Conservation (phyloP, 2,797 vertebrate species). For the Crax fasciolata region DNA sequence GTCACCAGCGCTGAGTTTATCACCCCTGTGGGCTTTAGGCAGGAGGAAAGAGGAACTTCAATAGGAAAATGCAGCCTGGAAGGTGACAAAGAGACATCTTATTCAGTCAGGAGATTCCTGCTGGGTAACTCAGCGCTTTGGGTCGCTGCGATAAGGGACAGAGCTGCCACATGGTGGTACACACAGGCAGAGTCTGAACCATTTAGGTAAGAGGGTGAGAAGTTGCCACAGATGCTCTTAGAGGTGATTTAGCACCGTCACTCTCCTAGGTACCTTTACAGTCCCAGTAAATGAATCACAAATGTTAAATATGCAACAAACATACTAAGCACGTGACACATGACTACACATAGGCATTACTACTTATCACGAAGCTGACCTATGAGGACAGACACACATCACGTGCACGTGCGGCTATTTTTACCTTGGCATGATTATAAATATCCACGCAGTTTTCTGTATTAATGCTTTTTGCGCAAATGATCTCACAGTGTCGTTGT, state of each 20-base stretch:
- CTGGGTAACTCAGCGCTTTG: background rate
- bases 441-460: constrained; percentile 98
- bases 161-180: background rate
- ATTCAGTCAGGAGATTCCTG: background rate
- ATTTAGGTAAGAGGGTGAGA: background rate
- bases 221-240: background rate
- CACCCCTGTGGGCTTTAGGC: background rate
- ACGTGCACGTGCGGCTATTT: constrained; percentile 9
- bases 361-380: background rate
- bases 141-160: background rate
- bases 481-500: constrained; percentile 99
- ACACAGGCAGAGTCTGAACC: background rate
- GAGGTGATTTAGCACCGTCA: background rate
- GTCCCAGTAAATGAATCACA: background rate
- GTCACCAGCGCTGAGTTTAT: background rate
- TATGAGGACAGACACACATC: background rate
- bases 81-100: background rate
- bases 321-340: background rate
- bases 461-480: constrained; percentile 98
- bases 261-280: background rate
- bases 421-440: constrained; percentile 98
- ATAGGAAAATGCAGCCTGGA: background rate
- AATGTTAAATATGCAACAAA: background rate
- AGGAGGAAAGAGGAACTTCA: background rate
- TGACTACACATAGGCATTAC: background rate